These are phyloP conservation scores for Drosophila persimilis DNA, from an alignment of 1,140 invertebrate species.

Conservation along the genomic window DNA sequence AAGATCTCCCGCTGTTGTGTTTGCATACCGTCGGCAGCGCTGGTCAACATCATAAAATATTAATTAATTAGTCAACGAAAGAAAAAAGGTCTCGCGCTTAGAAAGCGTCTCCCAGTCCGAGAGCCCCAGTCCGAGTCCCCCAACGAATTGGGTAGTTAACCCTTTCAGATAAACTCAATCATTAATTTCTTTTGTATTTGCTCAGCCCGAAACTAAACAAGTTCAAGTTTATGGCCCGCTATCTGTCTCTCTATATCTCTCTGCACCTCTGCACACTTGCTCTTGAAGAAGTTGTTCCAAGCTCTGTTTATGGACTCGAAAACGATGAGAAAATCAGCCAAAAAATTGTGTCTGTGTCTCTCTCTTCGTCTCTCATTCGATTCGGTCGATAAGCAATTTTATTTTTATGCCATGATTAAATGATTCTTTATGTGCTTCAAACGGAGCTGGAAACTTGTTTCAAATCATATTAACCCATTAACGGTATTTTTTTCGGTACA, in stretches of 20 bases:
- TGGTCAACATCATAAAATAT: constrained; percentile 76
- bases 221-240: constrained; percentile 72
- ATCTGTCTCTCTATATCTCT: constrained; percentile 7
- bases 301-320: constrained; percentile 65
- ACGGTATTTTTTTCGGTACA: constrained; percentile 14
- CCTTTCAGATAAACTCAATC: constrained; percentile 61
- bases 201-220: constrained; percentile 62
- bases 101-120: constrained; percentile 56
- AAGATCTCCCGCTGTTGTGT: constrained; percentile 69
- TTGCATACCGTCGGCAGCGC: constrained; percentile 66
- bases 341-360: constrained; percentile 7
- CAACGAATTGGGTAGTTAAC: constrained; percentile 59
- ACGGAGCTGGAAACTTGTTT: constrained; percentile 47
- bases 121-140: neutral
- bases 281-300: constrained; percentile 75
- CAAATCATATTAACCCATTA: constrained; percentile 45
- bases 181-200: constrained; percentile 78
- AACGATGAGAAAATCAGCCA: constrained; percentile 69
- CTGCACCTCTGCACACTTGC: constrained; percentile 33
- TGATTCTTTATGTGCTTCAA: constrained; percentile 45
- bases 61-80: constrained; percentile 72
- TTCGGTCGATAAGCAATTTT: constrained; percentile 65
- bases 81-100: constrained; percentile 52
- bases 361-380: constrained; percentile 23
- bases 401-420: constrained; percentile 75